Evolutionary conservation across 2,888 invertebrate genomes (phyloP).

Genomic region (Clostera curtula): DNA sequence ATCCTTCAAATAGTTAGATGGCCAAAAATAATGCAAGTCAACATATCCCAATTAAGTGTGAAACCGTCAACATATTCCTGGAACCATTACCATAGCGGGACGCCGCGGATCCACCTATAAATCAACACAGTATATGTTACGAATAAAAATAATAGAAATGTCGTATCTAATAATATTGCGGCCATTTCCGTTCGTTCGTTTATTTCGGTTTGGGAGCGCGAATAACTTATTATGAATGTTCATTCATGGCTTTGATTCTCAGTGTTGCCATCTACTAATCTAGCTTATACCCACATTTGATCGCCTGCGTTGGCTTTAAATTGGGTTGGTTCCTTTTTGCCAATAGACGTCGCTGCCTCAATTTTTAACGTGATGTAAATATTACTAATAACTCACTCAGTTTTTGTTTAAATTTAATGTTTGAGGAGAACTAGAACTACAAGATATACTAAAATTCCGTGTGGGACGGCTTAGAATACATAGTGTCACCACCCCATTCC

Average conservation of each 20-base stretch:
- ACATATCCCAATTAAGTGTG: slow-evolving; percentile 50
- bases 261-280: slow-evolving; percentile 12
- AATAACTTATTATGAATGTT: slow-evolving; percentile 58
- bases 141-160: slow-evolving; percentile 76
- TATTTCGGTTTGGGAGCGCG: slow-evolving; percentile 67
- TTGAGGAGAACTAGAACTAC: too few relatives aligned
- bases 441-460: too few relatives aligned
- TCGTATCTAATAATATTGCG: slow-evolving; percentile 71
- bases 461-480: too few relatives aligned
- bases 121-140: slow-evolving; percentile 68
- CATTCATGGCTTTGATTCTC: slow-evolving; percentile 41
- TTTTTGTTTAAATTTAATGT: too few relatives aligned
- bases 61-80: slow-evolving; percentile 45
- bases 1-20: too few relatives aligned
- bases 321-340: too few relatives aligned
- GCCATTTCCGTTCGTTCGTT: slow-evolving; percentile 71
- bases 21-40: slow-evolving; percentile 23
- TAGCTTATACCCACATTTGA: too few relatives aligned
- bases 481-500: too few relatives aligned
- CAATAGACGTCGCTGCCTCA: too few relatives aligned
- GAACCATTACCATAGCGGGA: slow-evolving; percentile 49
- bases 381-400: too few relatives aligned
- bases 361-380: too few relatives aligned
- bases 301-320: too few relatives aligned
- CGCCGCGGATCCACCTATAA: slow-evolving; percentile 63